phyloP scores from a whole-genome alignment of 2,113 vertebrate genomes.

The Dendropsophus ebraccatus region DNA sequence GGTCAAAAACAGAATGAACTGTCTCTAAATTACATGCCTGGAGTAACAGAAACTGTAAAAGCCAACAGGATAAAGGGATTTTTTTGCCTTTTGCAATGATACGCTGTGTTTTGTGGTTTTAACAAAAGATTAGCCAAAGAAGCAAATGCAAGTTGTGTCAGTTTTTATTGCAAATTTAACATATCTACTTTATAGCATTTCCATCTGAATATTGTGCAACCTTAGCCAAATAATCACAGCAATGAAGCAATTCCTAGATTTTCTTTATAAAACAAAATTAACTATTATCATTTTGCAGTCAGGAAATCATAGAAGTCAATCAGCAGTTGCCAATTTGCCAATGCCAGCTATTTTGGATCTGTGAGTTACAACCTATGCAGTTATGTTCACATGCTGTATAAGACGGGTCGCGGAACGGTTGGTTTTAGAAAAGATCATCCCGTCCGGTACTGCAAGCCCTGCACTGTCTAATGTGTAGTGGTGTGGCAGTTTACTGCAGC shows the following conservation, averaged over 20 bases:
- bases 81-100: constrained; percentile 34
- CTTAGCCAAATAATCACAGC: constrained; percentile 1
- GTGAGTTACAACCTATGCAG: too few relatives aligned
- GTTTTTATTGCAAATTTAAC: constrained; percentile 18
- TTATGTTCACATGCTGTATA: too few relatives aligned
- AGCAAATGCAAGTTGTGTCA: constrained; percentile 9
- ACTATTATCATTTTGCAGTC: neutral
- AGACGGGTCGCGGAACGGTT: too few relatives aligned
- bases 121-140: constrained; percentile 39
- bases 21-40: constrained; percentile 16
- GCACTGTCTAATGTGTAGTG: too few relatives aligned
- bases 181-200: constrained; percentile 14
- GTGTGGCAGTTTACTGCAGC: too few relatives aligned
- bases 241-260: neutral
- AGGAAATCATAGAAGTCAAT: constrained; percentile 11
- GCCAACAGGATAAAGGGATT: constrained; percentile 21
- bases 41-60: constrained; percentile 12
- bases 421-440: too few relatives aligned
- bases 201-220: neutral
- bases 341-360: neutral
- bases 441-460: too few relatives aligned
- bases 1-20: constrained; percentile 47
- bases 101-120: constrained; percentile 39
- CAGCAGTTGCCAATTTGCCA: neutral
- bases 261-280: constrained; percentile 3